Percentiles rank a stretch among this genome's conserved stretches.
Conservation (phyloP, 2,113 vertebrate genomes). For the Dolichallabes microphthalmus region DNA sequence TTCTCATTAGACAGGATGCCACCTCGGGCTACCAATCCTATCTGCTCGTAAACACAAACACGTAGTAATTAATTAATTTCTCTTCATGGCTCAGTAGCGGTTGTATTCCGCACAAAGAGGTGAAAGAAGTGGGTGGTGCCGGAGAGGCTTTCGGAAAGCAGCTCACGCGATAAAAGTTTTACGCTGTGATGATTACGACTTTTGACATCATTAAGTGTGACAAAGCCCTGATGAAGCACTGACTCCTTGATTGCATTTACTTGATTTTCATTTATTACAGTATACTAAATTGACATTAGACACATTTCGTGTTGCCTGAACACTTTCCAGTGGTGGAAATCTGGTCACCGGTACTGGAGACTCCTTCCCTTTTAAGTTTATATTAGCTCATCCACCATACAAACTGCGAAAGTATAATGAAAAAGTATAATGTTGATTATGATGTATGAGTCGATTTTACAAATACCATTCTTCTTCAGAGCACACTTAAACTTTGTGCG, state of each 20-base stretch:
- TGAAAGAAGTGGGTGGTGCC: conserved; percentile 57
- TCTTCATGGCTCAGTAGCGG: conserved; percentile 62
- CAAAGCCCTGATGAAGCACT: not conserved
- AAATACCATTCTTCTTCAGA: not conserved
- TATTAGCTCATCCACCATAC: not conserved
- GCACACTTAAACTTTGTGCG: not conserved
- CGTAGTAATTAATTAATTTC: conserved; percentile 66
- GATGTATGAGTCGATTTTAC: too few relatives aligned
- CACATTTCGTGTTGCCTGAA: not conserved
- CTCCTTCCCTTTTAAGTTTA: not conserved
- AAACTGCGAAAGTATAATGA: too few relatives aligned
- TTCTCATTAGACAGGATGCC: conserved; percentile 56
- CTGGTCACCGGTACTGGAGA: not conserved
- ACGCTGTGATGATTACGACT: not conserved
- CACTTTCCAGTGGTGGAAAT: not conserved
- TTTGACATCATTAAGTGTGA: not conserved
- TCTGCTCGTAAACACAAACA: conserved; percentile 64
- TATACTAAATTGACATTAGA: not conserved
- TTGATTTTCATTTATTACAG: not conserved
- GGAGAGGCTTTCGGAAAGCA: not conserved
- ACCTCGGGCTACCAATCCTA: conserved; percentile 57
- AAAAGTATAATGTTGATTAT: too few relatives aligned
- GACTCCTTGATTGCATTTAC: not conserved
- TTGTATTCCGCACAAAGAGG: conserved; percentile 61
- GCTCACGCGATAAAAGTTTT: not conserved